Base-by-base conservation (phyloP, 2,888 invertebrate genomes). In the Norana najaformis region DNA sequence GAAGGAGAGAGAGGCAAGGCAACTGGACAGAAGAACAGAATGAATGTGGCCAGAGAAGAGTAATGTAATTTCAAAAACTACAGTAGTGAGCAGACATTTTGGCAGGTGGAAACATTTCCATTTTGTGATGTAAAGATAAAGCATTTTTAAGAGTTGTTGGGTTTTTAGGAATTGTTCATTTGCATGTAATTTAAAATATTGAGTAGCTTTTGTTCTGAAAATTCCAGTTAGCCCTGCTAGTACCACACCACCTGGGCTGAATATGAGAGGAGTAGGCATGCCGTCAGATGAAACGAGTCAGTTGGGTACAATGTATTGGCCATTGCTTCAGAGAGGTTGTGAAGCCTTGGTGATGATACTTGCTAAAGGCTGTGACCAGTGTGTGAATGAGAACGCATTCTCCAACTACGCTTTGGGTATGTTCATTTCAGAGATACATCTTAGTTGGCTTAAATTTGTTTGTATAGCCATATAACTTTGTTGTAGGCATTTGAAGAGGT, bases 341-440 rank as follows among this genome's bases (percentile, higher is more conserved):
- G 85, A 85, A 85, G 85, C 85, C 18, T 36, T 85, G 36, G 23
- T 37, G 23, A 35, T 85, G 85, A 85, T 85, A 20, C 85, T 85
- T 37, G 85, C 85, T 6, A 85, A 85, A 37, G 85, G 85, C 36
- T 85, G 85, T 37, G 85, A 85, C 35, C 36, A 36, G 8, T 18
- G 37, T 85, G 85, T 36, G 8, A 37, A 14, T 85, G 85, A 36
- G 5, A 37, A 85, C 35, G 85, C 85, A 4, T 85, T 37, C 37
- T 23, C 85, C 36, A 85, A 35, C 35, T 85, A 37, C 85, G 35
- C 36, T 36, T 6, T n/a, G 6, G 85, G 85, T 85, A 85, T 35
- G 35, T 85, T 16, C 85, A 69, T 69, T n/a, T 69, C 11, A 8
- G 69, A 69, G n/a, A 69, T 1, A 16, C 30, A 5, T 69, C 69